These are phyloP conservation scores for Trichechus manatus DNA, from an alignment of 2,113 vertebrate genomes.

Conservation along the genomic window DNA sequence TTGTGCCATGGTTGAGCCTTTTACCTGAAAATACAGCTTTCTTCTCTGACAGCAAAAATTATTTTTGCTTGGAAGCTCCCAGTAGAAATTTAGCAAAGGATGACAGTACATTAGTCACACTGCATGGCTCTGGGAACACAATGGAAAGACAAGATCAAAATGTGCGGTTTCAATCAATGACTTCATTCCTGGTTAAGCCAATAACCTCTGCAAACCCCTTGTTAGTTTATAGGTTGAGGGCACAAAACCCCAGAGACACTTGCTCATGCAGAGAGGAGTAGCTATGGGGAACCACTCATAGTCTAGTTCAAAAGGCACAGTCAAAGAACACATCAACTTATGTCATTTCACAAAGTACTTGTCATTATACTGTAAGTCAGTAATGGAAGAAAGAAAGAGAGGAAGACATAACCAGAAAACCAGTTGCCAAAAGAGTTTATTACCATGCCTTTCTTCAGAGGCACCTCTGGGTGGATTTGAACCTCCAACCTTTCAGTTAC, in stretches of 20 bases:
- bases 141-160: not conserved
- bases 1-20: not conserved
- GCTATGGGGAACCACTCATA: not conserved
- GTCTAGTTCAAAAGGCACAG: not conserved
- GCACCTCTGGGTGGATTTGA: not conserved
- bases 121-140: not conserved
- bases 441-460: not conserved
- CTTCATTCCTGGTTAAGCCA: not conserved
- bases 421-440: not conserved
- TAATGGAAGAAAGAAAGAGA: not conserved
- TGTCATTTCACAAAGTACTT: not conserved
- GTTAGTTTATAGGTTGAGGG: not conserved
- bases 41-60: slow-evolving; percentile 30
- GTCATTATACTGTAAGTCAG: not conserved
- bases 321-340: not conserved
- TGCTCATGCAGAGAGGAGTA: not conserved
- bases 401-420: not conserved
- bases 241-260: not conserved
- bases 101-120: not conserved
- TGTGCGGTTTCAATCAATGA: not conserved
- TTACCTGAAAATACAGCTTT: slow-evolving; percentile 40
- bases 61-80: slow-evolving; percentile 15
- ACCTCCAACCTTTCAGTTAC: not conserved
- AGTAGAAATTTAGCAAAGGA: not conserved
- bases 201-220: not conserved